Evolutionary conservation across 2,113 vertebrate species (phyloP).

Genomic region (Smithornis capensis): DNA sequence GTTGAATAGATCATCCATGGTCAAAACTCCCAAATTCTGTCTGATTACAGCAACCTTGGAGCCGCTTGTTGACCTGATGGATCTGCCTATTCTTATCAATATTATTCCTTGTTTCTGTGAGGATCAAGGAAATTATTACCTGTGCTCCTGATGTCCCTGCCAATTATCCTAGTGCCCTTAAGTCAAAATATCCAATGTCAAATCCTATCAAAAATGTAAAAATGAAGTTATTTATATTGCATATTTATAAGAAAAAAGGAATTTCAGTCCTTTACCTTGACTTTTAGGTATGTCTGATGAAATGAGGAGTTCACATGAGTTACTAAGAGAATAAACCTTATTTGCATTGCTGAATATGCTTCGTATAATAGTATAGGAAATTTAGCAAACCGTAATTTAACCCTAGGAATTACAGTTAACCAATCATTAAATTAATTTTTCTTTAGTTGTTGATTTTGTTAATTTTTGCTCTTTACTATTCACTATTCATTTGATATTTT

Average conservation of each 20-base stretch:
- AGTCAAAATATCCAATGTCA: not conserved
- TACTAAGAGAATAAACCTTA: not conserved
- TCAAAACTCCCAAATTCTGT: not conserved
- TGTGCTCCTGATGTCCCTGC: not conserved
- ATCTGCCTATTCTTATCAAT: not conserved
- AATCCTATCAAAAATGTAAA: not conserved
- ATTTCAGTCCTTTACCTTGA: not conserved
- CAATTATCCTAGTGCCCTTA: not conserved
- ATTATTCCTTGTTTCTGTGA: not conserved
- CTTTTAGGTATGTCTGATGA: not conserved
- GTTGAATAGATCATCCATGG: no score
- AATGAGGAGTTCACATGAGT: rapidly evolving
- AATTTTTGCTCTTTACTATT: not conserved
- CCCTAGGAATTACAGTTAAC: not conserved
- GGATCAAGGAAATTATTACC: not conserved
- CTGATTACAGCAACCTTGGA: no score
- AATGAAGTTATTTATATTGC: not conserved
- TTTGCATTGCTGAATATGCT: not conserved
- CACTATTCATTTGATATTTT: not conserved
- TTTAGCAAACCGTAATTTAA: not conserved
- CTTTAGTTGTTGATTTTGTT: not conserved
- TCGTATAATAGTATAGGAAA: not conserved
- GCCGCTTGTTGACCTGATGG: not conserved
- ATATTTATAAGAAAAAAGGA: not conserved
- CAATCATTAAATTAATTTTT: not conserved